phyloP scores from a whole-genome alignment of 2,888 invertebrate genomes.

The Andrena dorsata region DNA sequence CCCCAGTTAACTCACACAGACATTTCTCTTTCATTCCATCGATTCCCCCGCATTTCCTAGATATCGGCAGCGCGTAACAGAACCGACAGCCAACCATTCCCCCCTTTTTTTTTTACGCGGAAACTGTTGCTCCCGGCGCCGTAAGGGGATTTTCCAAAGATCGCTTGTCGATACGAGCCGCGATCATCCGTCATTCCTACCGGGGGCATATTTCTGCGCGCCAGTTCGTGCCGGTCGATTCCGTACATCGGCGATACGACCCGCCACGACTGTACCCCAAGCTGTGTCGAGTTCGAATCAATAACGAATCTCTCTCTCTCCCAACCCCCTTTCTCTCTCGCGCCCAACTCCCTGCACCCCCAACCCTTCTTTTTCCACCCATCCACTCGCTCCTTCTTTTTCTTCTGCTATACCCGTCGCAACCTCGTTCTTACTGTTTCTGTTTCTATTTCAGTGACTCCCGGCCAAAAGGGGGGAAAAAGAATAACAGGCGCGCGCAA shows the following conservation, averaged over 20 bases:
- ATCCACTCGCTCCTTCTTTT: slow-evolving; percentile 23
- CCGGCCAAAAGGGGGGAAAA: slow-evolving; percentile 6
- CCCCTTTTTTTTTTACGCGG: not conserved
- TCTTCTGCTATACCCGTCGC: slow-evolving; percentile 1
- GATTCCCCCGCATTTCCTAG: not conserved
- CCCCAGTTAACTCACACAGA: no score
- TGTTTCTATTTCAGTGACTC: slow-evolving; percentile 40
- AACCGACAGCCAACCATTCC: not conserved
- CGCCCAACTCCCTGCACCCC: not conserved
- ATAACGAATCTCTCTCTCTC: slow-evolving; percentile 71
- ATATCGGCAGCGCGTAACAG: not conserved
- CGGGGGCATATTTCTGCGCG: slow-evolving; percentile 45
- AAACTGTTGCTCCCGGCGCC: slow-evolving; percentile 33
- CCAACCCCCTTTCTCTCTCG: not conserved
- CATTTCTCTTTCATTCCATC: not conserved
- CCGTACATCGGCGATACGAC: slow-evolving; percentile 57
- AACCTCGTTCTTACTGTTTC: slow-evolving; percentile 25
- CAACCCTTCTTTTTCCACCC: slow-evolving; percentile 6
- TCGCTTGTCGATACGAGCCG: slow-evolving; percentile 46
- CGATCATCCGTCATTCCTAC: slow-evolving; percentile 55
- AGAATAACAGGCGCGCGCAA: slow-evolving; percentile 1
- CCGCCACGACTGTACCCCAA: slow-evolving; percentile 66
- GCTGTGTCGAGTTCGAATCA: slow-evolving; percentile 74
- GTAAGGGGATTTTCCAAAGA: slow-evolving; percentile 39
- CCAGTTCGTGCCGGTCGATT: slow-evolving; percentile 51